A percentile compares a stretch with the other conserved stretches of the same genome.
phyloP scores from a whole-genome alignment of 2,797 vertebrate genomes.

The Dryobates pubescens region DNA sequence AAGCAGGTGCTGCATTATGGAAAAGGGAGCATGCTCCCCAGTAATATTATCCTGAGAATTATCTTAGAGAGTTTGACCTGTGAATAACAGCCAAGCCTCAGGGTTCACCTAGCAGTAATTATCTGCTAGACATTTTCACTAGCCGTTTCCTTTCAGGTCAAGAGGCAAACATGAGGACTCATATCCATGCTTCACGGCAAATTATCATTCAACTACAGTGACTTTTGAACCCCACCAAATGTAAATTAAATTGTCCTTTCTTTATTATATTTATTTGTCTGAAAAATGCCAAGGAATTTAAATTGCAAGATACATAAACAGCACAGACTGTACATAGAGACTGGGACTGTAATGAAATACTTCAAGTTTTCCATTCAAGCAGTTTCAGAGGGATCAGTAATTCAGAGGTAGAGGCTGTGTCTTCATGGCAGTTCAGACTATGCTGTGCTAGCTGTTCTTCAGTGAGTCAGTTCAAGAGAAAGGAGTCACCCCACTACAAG shows the following conservation, averaged over 20 bases:
- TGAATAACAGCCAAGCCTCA: slow-evolving; percentile 83
- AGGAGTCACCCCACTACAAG: neutral
- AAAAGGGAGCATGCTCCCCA: slow-evolving; percentile 54
- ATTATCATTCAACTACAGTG: slow-evolving; percentile 60
- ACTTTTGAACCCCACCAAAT: slow-evolving; percentile 24
- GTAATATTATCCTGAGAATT: slow-evolving; percentile 80
- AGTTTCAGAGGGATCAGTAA: neutral
- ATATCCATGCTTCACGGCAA: slow-evolving; percentile 32
- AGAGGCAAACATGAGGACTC: slow-evolving; percentile 40
- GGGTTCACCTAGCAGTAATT: slow-evolving; percentile 81
- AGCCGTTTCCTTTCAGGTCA: slow-evolving; percentile 75
- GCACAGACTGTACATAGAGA: neutral
- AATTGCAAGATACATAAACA: neutral
- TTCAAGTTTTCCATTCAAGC: neutral
- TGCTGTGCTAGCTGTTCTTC: neutral
- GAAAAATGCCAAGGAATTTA: slow-evolving; percentile 11
- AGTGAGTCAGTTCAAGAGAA: neutral
- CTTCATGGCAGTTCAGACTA: neutral
- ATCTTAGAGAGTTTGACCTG: slow-evolving; percentile 83
- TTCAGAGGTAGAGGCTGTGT: neutral
- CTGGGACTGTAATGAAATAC: neutral
- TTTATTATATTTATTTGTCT: neutral
- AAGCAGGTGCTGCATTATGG: slow-evolving; percentile 71
- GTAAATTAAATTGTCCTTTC: slow-evolving; percentile 30
- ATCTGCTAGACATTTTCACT: slow-evolving; percentile 77